Base-by-base conservation (phyloP, 2,888 invertebrate genomes). In the Lepetodrilus schrolli region DNA sequence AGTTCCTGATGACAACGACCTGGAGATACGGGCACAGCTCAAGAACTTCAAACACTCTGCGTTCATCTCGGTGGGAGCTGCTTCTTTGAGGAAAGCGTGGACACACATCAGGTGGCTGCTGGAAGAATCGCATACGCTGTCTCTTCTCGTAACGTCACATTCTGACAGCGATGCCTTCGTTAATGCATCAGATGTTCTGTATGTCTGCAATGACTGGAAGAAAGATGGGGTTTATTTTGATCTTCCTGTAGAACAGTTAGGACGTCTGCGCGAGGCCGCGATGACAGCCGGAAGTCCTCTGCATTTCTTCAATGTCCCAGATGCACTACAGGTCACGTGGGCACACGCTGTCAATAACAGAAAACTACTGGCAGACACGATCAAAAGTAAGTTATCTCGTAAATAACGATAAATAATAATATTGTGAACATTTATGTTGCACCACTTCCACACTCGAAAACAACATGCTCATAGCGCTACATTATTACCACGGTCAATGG, bases 281-380 rank as follows among this genome's bases (percentile, higher is more conserved):
- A 72, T 78, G 26, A 81, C 82, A 7, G 86, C 81, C 30, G 84
- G 83, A 70, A 82, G 80, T 71, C 78, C 82, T 5, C 70, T 86
- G 36, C 73, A 80, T 49, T 92, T 92, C 83, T 93, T 93, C 81
- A 90, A 92, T 0, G 73, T 81, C n/a, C 65, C 74, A 38, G 95
- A 96, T 88, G 91, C 95, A 70, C 94, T 95, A 0, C 92, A 92
- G 74, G 92, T 96, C 30, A 94, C 93, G 21, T 97, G 96, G 96
- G 95, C 94, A 0, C 96, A 96, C 91, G 96, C 95, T 37, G 95
- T 95, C 49, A 96, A 96, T 90, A 94, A 93, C 82, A 92, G 93
- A 86, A 91, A 92, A 0, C 91, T 93, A 77, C 91, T 97, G 43
- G 89, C 92, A 5, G 91, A 92, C 0, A 93, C 94, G 43, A 91